Base-by-base conservation (phyloP, 1,140 invertebrate genomes). In the Cylas formicarius region DNA sequence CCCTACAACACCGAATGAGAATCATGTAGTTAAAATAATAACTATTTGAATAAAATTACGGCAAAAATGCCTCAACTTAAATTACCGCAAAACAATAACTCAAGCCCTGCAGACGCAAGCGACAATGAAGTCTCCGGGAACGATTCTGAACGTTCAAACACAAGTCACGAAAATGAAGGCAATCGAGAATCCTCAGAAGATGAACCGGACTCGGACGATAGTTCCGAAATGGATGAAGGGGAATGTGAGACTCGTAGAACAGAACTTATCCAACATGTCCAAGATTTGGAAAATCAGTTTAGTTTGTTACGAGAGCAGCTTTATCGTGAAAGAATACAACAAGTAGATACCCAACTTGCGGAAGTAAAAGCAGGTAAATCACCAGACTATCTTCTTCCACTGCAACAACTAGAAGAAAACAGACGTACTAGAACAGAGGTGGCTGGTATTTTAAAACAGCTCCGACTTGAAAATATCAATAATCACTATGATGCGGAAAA, bases 221-320 rank as follows among this genome's bases (percentile, higher is more conserved):
- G 81, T 36, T 85, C 80, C 61, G 92, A 95, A 67, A 84, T 96
- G 78, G 90, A 96, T 68, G 89, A 92, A 67, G 85, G 82, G 52
- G 90, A 92, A 71, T 93, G 88, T 58, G 90, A 94, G 56, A 76
- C 78, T 38, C 70, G 86, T 33, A 73, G 87, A 50, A 80, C 74
- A 39, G 86, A 91, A 63, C 88, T 86, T 58, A 72, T 90, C 38
- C 82, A 90, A 57, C 88, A 91, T 65, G 72, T 95, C 60, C 77
- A 79, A 5, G 88, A 93, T 65, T 64, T 97, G 34, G 92, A 96
- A 71, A 76, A 78, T 46, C 90, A 95, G 61, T 97, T 96, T 67
- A 73, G 76, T 21, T 72, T 86, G 11, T 70, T 96, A 0, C 78
- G 88, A 53, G 91, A 96, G 64, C 86, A 93, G 64, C 72, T 95